Evolutionary conservation across 2,113 vertebrate species (phyloP).

Genomic region (Phainopepla nitens): DNA sequence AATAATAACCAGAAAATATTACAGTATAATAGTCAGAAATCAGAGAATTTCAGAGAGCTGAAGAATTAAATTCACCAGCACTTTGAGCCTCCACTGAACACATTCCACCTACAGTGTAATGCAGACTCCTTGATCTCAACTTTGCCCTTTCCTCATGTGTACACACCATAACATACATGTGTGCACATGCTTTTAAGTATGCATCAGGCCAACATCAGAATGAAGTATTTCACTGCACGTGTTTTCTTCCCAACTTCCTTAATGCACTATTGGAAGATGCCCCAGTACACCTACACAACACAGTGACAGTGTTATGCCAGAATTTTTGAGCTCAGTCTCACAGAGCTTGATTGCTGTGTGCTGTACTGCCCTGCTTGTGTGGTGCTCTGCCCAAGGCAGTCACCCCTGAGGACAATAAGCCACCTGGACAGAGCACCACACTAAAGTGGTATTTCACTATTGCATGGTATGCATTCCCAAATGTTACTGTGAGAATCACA

Average conservation of each 20-base stretch:
- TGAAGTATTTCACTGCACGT: neutral
- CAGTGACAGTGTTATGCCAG: neutral
- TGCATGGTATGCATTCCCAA: neutral
- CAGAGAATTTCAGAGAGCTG: neutral
- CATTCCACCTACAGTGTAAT: neutral
- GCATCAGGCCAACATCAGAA: neutral
- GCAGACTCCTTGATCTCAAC: neutral
- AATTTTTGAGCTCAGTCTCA: neutral
- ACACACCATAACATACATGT: fast-evolving
- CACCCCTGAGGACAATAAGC: neutral
- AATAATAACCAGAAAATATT: neutral
- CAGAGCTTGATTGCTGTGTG: fast-evolving
- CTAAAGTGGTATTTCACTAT: neutral
- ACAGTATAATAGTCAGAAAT: neutral
- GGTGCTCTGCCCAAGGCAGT: neutral
- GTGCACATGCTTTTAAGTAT: neutral
- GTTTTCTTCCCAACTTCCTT: neutral
- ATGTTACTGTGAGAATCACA: neutral
- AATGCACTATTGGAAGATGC: neutral
- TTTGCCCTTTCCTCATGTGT: neutral
- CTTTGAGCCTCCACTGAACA: neutral
- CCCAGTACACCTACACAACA: neutral
- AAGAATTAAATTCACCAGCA: neutral
- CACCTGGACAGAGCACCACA: neutral
- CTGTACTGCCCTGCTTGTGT: neutral